Evolutionary conservation across 2,888 invertebrate genomes (phyloP), one percentile per base, ranked within the genome.

Genomic region (Phytoseiulus persimilis): DNA sequence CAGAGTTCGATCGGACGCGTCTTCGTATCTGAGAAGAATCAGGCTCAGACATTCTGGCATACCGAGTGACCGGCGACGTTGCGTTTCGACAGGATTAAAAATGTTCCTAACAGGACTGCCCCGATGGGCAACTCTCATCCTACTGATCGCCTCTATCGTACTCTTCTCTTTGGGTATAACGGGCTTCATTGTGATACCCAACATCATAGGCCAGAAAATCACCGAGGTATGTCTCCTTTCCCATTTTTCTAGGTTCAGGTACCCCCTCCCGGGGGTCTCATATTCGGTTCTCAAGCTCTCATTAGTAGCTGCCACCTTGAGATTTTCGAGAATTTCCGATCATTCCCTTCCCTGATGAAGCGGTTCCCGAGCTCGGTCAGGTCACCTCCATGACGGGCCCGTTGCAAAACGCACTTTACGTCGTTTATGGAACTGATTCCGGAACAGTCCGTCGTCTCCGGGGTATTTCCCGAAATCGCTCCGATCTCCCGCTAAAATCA

Each of bases 91-190:
- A 65, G 65, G 3, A 39, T 33, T 39, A n/a, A 33, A 31, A 33
- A 87, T 87, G 87, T 39, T 87, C 18, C n/a, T 87, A n/a, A 87
- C 87, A 33, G 87, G 87, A 32, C 39, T 87, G 45, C 87, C 87
- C 2, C 87, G 87, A 87, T 87, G 87, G 87, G 87, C 33, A 33
- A 45, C 87, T 87, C 31, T 87, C 87, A 32, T 87, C 28, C 39
- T 32, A 23, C 33, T 87, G n/a, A 45, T 45, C 6, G 87, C 87
- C 5, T 87, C 87, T 11, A 28, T 45, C 14, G 87, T 87, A 6
- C 39, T 87, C 33, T 87, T 87, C 39, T 39, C 45, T 18, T n/a
- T 87, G 33, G 87, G 87, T 33, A 45, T 87, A 3, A 45, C 33
- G 31, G 87, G 87, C 11, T 87, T 39, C 87, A 28, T n/a, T 32